These are phyloP conservation scores for Coboldia fuscipes DNA, from an alignment of 1,140 invertebrate genomes.

Conservation along the genomic window DNA sequence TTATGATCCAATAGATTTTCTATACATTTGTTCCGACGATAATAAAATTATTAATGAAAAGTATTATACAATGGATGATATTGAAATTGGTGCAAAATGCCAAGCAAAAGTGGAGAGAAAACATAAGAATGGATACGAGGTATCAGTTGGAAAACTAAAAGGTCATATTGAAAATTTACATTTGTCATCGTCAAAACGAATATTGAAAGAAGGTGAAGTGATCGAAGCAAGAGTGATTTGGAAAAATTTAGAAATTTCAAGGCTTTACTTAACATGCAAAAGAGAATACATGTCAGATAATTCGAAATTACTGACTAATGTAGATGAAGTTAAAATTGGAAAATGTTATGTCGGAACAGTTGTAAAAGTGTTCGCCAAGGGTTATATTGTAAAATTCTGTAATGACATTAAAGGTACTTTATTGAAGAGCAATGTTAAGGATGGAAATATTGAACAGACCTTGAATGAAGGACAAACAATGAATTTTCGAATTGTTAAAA, in stretches of 20 bases:
- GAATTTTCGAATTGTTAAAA: slow-evolving; percentile 12
- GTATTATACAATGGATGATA: slow-evolving; percentile 23
- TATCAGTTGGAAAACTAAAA: slow-evolving; percentile 13
- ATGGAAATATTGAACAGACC: slow-evolving; percentile 17
- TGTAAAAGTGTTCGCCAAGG: slow-evolving; percentile 20
- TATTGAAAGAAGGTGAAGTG: slow-evolving; percentile 8
- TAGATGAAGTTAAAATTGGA: slow-evolving; percentile 24
- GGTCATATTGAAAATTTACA: slow-evolving; percentile 14
- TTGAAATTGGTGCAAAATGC: slow-evolving; percentile 27
- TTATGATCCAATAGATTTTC: slow-evolving; percentile 29
- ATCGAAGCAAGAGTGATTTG: slow-evolving; percentile 25
- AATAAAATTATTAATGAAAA: slow-evolving; percentile 25
- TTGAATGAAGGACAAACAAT: slow-evolving; percentile 35
- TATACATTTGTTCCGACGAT: slow-evolving; percentile 35
- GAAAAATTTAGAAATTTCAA: slow-evolving; percentile 16
- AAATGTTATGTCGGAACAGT: slow-evolving; percentile 31
- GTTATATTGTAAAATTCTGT: slow-evolving; percentile 34
- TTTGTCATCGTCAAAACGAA: slow-evolving; percentile 9
- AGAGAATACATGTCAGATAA: slow-evolving; percentile 26
- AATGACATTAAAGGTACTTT: slow-evolving; percentile 32
- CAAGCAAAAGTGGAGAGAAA: slow-evolving; percentile 21
- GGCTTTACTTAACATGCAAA: slow-evolving; percentile 26
- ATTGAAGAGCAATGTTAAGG: slow-evolving; percentile 24
- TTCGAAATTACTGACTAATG: slow-evolving; percentile 23
- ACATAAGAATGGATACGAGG: slow-evolving; percentile 13